A percentile compares a stretch with the other conserved stretches of the same genome.
Evolutionary conservation across 1,140 invertebrate species (phyloP).

Genomic region (Ips nitidus): DNA sequence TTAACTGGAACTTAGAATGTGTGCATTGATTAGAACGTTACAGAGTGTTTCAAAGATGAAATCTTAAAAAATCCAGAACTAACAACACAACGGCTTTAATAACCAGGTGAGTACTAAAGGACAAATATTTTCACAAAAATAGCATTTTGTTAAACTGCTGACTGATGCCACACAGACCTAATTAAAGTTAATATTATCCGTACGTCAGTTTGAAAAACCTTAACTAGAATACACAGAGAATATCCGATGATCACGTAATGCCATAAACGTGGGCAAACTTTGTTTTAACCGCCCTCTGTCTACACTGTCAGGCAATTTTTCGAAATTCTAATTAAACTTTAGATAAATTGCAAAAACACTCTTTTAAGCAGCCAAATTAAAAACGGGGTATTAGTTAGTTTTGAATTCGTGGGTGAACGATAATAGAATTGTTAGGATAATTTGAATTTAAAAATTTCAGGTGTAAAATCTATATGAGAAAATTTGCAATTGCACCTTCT

Average conservation of each 20-base stretch:
- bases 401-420: not conserved
- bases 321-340: constrained; percentile 22
- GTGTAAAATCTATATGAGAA: constrained; percentile 53
- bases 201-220: not conserved
- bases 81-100: constrained; percentile 16
- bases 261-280: constrained; percentile 6
- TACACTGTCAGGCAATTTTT: constrained; percentile 17
- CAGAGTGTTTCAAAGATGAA: not conserved
- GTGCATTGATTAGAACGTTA: not conserved
- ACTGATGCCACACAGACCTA: too few species aligned
- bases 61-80: constrained; percentile 5
- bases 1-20: too few species aligned
- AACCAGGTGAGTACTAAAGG: constrained; percentile 9
- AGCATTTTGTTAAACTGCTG: too few species aligned
- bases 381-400: constrained; percentile 12
- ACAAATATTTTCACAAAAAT: not conserved
- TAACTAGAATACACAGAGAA: constrained; percentile 5
- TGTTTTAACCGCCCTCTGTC: not conserved
- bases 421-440: too few species aligned
- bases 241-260: constrained; percentile 15
- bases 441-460: constrained; percentile 29
- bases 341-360: constrained; percentile 9
- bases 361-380: not conserved
- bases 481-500: constrained; percentile 50
- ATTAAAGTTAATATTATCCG: not conserved